phyloP scores from a whole-genome alignment of 1,140 invertebrate species.

The Panagrolaimus sp. region DNA sequence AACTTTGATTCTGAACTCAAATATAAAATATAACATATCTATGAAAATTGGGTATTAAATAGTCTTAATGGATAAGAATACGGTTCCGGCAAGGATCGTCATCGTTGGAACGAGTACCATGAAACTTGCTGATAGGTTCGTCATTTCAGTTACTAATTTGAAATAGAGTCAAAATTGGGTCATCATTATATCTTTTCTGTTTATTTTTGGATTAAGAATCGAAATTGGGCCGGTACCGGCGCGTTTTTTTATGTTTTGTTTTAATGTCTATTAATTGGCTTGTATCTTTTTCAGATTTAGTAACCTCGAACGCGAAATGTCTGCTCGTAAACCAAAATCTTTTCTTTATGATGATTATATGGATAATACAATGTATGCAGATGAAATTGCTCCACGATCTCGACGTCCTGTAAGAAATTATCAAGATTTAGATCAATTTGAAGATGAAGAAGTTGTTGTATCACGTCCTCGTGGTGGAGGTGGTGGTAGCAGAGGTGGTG shows the following conservation, averaged over 20 bases:
- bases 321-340: conserved; percentile 2
- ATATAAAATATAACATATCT: too few species aligned
- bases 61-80: not conserved
- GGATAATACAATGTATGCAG: conserved; percentile 12
- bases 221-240: too few species aligned
- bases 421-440: conserved; percentile 7
- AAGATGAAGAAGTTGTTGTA: conserved; percentile 6
- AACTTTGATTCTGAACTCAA: too few species aligned
- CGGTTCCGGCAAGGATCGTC: conserved; percentile 3
- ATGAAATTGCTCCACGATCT: not conserved
- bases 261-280: too few species aligned
- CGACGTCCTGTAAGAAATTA: conserved; percentile 2
- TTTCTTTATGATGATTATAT: conserved; percentile 10
- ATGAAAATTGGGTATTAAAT: not conserved
- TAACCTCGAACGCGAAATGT: conserved; percentile 7
- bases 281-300: not conserved
- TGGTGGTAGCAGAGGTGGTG: too few species aligned
- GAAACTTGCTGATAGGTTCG: conserved; percentile 2
- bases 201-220: too few species aligned
- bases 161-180: too few species aligned
- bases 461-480: not conserved
- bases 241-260: too few species aligned
- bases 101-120: conserved; percentile 1
- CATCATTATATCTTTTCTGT: not conserved
- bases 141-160: too few species aligned